These are phyloP conservation scores for Gobio occitaniae DNA, from an alignment of 2,797 vertebrate species.

Conservation along the genomic window DNA sequence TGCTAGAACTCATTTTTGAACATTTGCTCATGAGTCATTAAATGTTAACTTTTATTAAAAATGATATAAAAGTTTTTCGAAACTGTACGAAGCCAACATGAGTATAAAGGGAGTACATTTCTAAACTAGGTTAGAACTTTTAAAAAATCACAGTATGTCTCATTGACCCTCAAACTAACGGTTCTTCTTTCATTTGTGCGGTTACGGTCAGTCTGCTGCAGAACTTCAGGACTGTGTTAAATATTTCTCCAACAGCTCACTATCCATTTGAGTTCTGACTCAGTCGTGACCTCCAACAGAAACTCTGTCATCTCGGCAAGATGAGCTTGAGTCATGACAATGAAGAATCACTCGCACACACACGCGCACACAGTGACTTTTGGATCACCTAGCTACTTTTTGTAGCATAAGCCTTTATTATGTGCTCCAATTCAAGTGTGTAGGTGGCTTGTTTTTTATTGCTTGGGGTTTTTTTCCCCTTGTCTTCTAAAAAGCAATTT, in stretches of 20 bases:
- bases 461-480: neutral
- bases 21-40: neutral
- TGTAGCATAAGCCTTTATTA: neutral
- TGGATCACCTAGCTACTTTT: neutral
- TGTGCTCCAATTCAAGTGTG: neutral
- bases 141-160: neutral
- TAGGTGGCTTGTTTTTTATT: constrained; percentile 17
- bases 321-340: constrained; percentile 22
- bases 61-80: neutral
- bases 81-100: neutral
- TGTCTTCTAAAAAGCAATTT: constrained; percentile 34
- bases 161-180: neutral
- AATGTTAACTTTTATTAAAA: neutral
- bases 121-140: neutral
- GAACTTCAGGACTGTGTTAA: neutral
- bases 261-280: constrained; percentile 11
- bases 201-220: neutral
- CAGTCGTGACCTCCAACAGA: neutral
- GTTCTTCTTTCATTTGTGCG: constrained; percentile 1
- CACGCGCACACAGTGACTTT: neutral
- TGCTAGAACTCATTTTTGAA: too few relatives aligned
- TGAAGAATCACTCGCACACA: constrained; percentile 11
- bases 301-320: constrained; percentile 5
- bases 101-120: neutral
- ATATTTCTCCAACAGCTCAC: constrained; percentile 2